These are phyloP conservation scores for Potamilus streckersoni DNA, from an alignment of 1,140 invertebrate genomes.

Conservation along the genomic window DNA sequence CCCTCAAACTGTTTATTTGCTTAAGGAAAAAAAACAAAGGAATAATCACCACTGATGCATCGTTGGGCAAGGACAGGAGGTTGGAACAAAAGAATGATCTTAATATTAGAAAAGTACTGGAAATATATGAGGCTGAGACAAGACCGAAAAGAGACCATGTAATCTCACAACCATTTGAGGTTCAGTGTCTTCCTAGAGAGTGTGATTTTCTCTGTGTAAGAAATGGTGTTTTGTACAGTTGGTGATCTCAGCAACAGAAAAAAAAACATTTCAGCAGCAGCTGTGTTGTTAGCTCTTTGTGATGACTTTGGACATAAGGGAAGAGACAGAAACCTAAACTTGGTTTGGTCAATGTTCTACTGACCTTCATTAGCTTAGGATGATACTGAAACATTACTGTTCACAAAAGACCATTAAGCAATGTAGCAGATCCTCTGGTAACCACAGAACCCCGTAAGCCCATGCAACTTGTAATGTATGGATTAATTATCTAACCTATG, in stretches of 20 bases:
- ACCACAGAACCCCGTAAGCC: conserved; percentile 13
- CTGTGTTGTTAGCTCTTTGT: conserved; percentile 18
- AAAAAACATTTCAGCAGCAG: not conserved
- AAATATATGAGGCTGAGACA: too few species aligned
- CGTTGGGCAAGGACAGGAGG: too few species aligned
- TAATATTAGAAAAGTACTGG: too few species aligned
- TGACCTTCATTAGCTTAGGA: conserved; percentile 20
- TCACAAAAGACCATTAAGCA: not conserved
- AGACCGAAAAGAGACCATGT: too few species aligned
- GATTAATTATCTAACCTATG: conserved; percentile 29
- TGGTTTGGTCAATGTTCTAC: conserved; percentile 8
- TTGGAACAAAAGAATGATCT: too few species aligned
- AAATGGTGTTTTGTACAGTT: conserved; percentile 17
- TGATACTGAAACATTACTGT: conserved; percentile 7
- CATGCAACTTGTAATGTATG: conserved; percentile 20
- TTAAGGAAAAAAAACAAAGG: too few species aligned
- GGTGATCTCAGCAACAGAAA: not conserved
- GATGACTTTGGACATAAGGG: conserved; percentile 20
- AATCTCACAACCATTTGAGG: not conserved
- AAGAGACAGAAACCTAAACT: not conserved
- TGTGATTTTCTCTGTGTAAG: conserved; percentile 4
- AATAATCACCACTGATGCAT: too few species aligned
- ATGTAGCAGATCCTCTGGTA: conserved; percentile 4
- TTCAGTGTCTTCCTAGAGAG: conserved; percentile 15
- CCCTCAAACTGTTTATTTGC: too few species aligned